Evolutionary conservation across 2,113 vertebrate genomes (phyloP).

Genomic region (Plecotus auritus): DNA sequence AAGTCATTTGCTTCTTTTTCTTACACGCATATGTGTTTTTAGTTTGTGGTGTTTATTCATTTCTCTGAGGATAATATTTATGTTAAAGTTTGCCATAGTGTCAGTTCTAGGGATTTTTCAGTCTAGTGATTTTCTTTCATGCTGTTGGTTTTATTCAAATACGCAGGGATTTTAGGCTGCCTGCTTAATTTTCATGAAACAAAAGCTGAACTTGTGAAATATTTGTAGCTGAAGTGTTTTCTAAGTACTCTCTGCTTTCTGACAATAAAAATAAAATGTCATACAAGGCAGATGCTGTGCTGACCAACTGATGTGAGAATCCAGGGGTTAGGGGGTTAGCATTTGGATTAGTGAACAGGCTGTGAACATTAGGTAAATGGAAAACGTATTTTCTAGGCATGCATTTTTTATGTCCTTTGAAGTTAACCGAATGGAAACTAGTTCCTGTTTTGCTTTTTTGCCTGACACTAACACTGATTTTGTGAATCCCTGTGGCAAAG

Average conservation of each 20-base stretch:
- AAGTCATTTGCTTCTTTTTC: not conserved
- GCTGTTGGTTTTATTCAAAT: not conserved
- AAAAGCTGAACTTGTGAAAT: not conserved
- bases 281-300: not conserved
- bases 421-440: not conserved
- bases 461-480: not conserved
- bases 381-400: not conserved
- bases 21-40: not conserved
- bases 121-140: not conserved
- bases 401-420: not conserved
- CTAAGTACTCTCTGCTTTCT: not conserved
- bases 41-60: not conserved
- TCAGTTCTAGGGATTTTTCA: not conserved
- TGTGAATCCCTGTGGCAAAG: not conserved
- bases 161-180: not conserved
- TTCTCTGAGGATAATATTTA: not conserved
- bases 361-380: not conserved
- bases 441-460: not conserved
- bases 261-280: not conserved
- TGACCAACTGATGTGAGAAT: not conserved
- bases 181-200: slow-evolving; percentile 20
- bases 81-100: not conserved
- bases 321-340: not conserved
- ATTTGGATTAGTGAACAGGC: not conserved
- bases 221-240: not conserved